Evolutionary conservation across 2,797 vertebrate genomes (phyloP).

Genomic region (Coccyzus lansbergi): DNA sequence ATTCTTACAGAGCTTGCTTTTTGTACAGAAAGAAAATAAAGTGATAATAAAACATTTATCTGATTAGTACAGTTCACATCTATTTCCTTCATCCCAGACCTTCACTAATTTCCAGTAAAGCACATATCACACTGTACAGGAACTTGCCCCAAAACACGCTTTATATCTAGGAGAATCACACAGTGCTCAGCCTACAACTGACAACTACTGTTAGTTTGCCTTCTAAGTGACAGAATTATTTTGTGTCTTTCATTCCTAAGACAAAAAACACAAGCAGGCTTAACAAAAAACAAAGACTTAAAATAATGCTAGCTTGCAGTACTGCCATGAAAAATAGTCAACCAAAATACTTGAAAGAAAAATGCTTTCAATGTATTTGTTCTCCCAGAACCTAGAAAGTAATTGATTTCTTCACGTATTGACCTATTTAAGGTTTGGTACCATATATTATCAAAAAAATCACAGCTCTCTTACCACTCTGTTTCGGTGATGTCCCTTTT

Average conservation of each 20-base stretch:
- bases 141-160: not conserved
- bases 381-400: not conserved
- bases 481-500: slow-evolving; percentile 4
- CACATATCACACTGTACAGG: not conserved
- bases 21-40: not conserved
- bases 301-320: not conserved
- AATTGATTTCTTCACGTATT: not conserved
- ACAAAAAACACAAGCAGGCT: not conserved
- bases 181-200: not conserved
- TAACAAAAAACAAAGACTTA: not conserved
- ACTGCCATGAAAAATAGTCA: not conserved
- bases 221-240: not conserved
- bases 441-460: not conserved
- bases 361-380: not conserved
- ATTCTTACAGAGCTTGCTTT: not conserved
- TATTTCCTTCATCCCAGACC: not conserved
- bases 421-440: not conserved
- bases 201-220: not conserved
- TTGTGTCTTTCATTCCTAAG: not conserved
- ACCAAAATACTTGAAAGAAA: not conserved
- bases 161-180: not conserved
- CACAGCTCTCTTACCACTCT: not conserved
- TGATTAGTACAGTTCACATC: not conserved
- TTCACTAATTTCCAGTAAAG: not conserved
- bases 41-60: not conserved